A percentile compares a stretch with the other conserved stretches of the same genome.
Evolutionary conservation across 2,113 vertebrate genomes (phyloP).

Genomic region (Hiodon alosoides): DNA sequence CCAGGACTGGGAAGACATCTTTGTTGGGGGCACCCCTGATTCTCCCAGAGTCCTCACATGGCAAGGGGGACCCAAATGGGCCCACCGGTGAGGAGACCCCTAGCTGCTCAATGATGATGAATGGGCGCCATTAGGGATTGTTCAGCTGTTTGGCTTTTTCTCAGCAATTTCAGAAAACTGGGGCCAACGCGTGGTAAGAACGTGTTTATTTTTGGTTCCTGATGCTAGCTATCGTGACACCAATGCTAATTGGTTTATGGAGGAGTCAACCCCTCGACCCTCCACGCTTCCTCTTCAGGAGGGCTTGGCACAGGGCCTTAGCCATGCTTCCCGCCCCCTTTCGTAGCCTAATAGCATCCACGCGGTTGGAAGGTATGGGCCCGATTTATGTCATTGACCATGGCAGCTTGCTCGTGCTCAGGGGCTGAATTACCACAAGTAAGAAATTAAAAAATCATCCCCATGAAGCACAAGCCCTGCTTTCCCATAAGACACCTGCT

Average conservation of each 20-base stretch:
- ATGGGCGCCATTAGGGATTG: constrained; percentile 63
- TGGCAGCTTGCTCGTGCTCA: not conserved
- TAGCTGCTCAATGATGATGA: constrained; percentile 54
- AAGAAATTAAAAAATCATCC: too few species aligned
- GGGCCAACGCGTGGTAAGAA: constrained; percentile 49
- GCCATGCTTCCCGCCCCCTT: too few species aligned
- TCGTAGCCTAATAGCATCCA: not conserved
- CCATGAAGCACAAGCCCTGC: too few species aligned
- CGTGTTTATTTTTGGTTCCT: constrained; percentile 46
- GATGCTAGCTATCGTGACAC: constrained; percentile 19
- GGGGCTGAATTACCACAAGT: not conserved
- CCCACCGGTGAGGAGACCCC: constrained; percentile 48
- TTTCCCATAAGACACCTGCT: too few species aligned
- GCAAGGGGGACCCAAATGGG: constrained; percentile 39
- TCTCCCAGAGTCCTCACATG: constrained; percentile 22
- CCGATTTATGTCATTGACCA: not conserved
- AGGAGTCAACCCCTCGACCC: constrained; percentile 7
- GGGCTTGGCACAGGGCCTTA: constrained; percentile 3
- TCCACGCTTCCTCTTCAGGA: constrained; percentile 16
- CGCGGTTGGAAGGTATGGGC: not conserved
- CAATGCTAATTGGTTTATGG: too few species aligned
- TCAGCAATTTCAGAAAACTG: constrained; percentile 56
- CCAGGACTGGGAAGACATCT: constrained; percentile 10
- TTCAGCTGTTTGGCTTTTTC: constrained; percentile 61
- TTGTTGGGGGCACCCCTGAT: not conserved